phyloP scores from a whole-genome alignment of 1,140 invertebrate species.

The Proctacanthus coquilletti region DNA sequence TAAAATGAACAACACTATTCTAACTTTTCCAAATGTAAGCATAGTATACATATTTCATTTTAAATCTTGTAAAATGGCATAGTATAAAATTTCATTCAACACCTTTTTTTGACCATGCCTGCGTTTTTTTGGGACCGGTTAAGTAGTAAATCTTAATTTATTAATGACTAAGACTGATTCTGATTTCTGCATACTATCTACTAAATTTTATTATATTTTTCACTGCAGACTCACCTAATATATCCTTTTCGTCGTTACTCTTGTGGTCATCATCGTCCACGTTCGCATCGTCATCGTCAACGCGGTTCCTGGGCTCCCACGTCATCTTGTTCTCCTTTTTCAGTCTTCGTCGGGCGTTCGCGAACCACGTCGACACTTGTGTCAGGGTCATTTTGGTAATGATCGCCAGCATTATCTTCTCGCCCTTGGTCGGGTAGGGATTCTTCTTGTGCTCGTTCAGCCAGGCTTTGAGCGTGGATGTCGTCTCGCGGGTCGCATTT shows the following conservation, averaged over 20 bases:
- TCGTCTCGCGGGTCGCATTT: conserved; percentile 94
- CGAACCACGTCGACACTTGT: conserved; percentile 98
- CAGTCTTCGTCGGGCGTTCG: conserved; percentile 83
- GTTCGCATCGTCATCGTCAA: conserved; percentile 78
- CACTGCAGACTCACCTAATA: conserved; percentile 50
- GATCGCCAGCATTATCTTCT: conserved; percentile 97
- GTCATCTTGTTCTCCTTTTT: conserved; percentile 99
- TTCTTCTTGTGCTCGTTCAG: conserved; percentile 98
- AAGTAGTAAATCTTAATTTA: no score
- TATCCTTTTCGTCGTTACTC: conserved; percentile 67
- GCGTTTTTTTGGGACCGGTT: no score
- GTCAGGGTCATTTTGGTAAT: conserved; percentile 99
- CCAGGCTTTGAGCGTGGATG: conserved; percentile 94
- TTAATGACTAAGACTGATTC: no score
- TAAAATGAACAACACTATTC: no score
- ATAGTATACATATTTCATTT: no score
- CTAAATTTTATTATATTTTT: no score
- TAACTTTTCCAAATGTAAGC: no score
- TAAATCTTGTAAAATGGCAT: no score
- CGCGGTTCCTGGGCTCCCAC: conserved; percentile 83
- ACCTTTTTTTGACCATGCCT: no score
- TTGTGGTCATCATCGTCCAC: conserved; percentile 68
- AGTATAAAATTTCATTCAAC: no score
- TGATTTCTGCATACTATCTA: no score
- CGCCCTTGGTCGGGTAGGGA: conserved; percentile 96